Evolutionary conservation across 2,797 vertebrate species (phyloP), one percentile per base, ranked within the genome.

Genomic region (Phrynocephalus guinanensis): DNA sequence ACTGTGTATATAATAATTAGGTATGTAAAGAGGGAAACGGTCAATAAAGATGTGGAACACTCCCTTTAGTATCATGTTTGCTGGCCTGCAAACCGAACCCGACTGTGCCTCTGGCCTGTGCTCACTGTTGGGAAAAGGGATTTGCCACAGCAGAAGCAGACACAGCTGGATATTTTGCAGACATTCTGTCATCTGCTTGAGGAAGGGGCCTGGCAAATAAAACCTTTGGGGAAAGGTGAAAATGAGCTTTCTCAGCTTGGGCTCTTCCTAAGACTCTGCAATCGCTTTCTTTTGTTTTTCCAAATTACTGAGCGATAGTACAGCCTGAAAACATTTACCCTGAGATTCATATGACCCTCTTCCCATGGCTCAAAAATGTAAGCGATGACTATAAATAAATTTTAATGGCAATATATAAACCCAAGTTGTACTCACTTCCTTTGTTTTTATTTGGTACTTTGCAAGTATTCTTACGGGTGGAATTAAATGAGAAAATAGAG

Each of bases 311-410:
- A 92, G 90, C 85, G 88, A 84, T 0, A 0, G 50, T 75, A 86
- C 48, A 71, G 91, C 89, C 80, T 85, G 6, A 4, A 38, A 5
- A 86, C 84, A 90, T 86, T 91, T 87, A 28, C 72, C 63, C 63
- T 94, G 89, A 93, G 60, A 16, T 93, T 90, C 78, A 87, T 88
- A 77, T 80, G 91, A 82, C 89, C n/a, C 66, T 0, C 0, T 82
- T 78, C 87, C 88, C 83, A 50, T 79, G 85, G 71, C 68, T 81
- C 56, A 60, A 60, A 81, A 88, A 90, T 44, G 88, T 60, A 22
- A 88, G 71, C 72, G 90, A 68, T 3, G 26, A 50, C 1, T 11
- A 0, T 85, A 78, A 52, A 66, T 85, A 48, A 72, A 84, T 72
- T 9, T 76, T 82, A 89, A 77, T 2, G n/a, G 56, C 16, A 85